phyloP scores from a whole-genome alignment of 2,113 vertebrate species.

The Solea senegalensis region DNA sequence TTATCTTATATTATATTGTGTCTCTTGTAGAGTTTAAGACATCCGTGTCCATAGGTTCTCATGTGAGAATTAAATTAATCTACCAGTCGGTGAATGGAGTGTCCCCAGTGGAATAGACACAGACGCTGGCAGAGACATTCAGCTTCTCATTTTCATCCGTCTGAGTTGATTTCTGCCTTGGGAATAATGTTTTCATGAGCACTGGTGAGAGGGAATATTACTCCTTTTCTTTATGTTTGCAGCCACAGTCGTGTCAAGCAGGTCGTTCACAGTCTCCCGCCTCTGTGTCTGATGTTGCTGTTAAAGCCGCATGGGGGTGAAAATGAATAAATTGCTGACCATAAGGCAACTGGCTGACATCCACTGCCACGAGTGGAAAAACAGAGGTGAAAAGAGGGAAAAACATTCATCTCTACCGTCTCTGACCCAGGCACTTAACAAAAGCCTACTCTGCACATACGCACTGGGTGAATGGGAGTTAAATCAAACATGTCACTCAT shows the following conservation, averaged over 20 bases:
- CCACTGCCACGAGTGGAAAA: conserved; percentile 3
- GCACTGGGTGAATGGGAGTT: conserved; percentile 21
- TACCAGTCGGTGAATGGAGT: conserved; percentile 29
- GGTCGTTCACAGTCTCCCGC: neutral
- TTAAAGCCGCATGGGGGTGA: neutral
- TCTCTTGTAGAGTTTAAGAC: conserved; percentile 28
- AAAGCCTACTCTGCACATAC: conserved; percentile 27
- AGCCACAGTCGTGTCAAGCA: neutral
- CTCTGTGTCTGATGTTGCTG: neutral
- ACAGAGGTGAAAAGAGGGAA: neutral
- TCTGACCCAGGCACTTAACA: conserved; percentile 3
- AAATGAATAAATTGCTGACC: conserved; percentile 17
- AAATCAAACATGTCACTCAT: conserved; percentile 31
- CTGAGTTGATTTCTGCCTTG: conserved; percentile 33
- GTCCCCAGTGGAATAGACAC: conserved; percentile 13
- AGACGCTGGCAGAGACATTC: conserved; percentile 2
- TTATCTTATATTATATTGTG: conserved; percentile 14
- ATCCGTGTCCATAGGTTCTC: conserved; percentile 8
- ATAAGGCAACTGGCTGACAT: neutral
- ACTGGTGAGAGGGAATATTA: conserved; percentile 16
- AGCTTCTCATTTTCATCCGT: conserved; percentile 26
- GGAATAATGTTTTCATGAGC: conserved; percentile 17
- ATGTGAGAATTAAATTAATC: conserved; percentile 49
- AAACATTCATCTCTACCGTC: neutral
- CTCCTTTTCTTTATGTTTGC: neutral